phyloP scores from a whole-genome alignment of 2,888 invertebrate species.

The Ptilodon capucinus region DNA sequence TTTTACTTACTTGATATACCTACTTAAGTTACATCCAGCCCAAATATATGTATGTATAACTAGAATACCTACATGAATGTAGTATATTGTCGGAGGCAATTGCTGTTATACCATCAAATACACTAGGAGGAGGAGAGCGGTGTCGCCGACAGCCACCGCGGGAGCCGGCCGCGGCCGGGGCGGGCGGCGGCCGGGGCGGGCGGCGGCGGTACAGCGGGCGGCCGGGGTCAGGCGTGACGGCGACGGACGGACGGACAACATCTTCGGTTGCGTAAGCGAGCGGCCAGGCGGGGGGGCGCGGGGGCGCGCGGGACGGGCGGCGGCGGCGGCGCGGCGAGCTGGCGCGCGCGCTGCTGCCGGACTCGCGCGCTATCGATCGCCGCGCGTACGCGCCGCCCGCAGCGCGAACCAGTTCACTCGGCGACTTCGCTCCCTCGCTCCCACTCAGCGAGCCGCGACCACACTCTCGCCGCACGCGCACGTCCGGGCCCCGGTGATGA shows the following conservation, averaged over 20 bases:
- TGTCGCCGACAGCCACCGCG: conserved; percentile 6
- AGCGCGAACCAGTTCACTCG: background rate
- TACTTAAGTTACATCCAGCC: too few species aligned
- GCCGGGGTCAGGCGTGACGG: conserved; percentile 33
- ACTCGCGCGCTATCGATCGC: conserved; percentile 54
- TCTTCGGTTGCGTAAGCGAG: conserved; percentile 41
- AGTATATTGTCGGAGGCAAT: too few species aligned
- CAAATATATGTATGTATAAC: too few species aligned
- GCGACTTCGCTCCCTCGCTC: background rate
- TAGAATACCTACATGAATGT: too few species aligned
- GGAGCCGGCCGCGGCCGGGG: conserved; percentile 5
- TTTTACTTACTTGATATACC: too few species aligned
- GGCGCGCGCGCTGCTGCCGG: conserved; percentile 26
- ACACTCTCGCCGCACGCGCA: conserved; percentile 40
- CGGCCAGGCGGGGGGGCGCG: conserved; percentile 12
- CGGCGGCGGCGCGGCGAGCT: conserved; percentile 20
- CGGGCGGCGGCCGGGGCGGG: conserved; percentile 9
- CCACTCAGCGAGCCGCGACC: too few species aligned
- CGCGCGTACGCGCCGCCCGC: conserved; percentile 49
- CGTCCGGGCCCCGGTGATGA: conserved; percentile 29
- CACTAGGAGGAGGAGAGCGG: conserved; percentile 9
- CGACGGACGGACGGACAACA: conserved; percentile 19
- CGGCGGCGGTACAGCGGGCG: conserved; percentile 11
- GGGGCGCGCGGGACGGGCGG: conserved; percentile 19
- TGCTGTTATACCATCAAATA: too few species aligned